Evolutionary conservation across 2,888 invertebrate genomes (phyloP).

Genomic region (Cryptocephalus primarius): DNA sequence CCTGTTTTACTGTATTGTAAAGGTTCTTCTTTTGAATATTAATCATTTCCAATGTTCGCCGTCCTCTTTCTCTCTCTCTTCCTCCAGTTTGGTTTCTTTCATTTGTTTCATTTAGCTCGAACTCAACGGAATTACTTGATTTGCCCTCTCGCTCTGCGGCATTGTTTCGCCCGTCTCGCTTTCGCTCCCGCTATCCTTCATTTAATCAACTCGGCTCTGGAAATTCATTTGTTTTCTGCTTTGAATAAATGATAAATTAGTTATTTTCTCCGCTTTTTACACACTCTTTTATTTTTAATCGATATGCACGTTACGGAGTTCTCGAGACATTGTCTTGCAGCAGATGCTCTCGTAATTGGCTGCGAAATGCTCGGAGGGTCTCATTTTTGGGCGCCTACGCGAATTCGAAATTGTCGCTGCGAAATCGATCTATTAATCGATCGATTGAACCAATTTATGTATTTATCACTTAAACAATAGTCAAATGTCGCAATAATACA

Average conservation of each 20-base stretch:
- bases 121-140: slow-evolving; percentile 13
- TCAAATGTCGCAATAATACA: no score
- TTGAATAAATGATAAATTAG: slow-evolving; percentile 36
- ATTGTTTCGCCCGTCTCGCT: slow-evolving; percentile 11
- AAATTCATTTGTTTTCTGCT: slow-evolving; percentile 33
- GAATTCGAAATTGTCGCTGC: no score
- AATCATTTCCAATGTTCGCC: slow-evolving; percentile 23
- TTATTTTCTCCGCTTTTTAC: slow-evolving; percentile 16
- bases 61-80: slow-evolving; percentile 4
- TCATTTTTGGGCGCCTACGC: no score
- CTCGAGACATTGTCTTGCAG: background rate
- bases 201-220: slow-evolving; percentile 31
- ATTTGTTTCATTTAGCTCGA: slow-evolving; percentile 15
- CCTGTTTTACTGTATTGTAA: slow-evolving; percentile 21
- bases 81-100: slow-evolving; percentile 12
- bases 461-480: no score
- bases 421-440: no score
- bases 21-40: slow-evolving; percentile 26
- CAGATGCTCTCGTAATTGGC: background rate
- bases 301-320: slow-evolving; percentile 8
- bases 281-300: slow-evolving; percentile 17
- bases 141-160: slow-evolving; percentile 12
- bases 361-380: background rate
- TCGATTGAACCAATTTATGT: no score
- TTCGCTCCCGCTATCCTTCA: slow-evolving; percentile 27